Evolutionary conservation across 1,140 invertebrate species (phyloP), one percentile per base, ranked within the genome.

Genomic region (Heliconius eleuchia): DNA sequence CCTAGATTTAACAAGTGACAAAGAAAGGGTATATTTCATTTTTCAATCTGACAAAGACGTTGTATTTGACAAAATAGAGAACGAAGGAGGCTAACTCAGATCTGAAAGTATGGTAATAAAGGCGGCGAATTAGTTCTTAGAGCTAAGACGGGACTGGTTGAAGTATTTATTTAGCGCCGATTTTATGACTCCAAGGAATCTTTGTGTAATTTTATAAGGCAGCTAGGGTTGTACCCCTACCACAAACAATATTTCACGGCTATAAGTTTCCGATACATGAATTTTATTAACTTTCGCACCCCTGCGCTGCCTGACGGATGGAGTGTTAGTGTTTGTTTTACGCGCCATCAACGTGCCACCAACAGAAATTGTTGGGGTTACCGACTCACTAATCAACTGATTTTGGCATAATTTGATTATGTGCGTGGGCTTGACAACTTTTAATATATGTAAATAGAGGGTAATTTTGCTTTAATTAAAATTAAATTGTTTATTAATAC

Each of bases 261-360:
- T 89, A 92, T 94, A 92, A 92, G 88, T 94, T 94, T 93, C 92
- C 92, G 88, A 94, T 92, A 94, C 92, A 94, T 94, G 92, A 94
- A 94, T 94, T 94, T 93, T 94, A 94, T 94, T 94, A 94, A 93
- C 87, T 92, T 87, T 88, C 85, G 84, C 88, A 85, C 91, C 89
- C 91, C 84, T 79, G 82, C 75, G 66, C 66, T 76, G 77, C 71
- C 85, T 91, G 89, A 89, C 82, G 89, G 89, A 89, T 91, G 86
- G 85, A 88, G 88, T 91, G 89, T 88, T 88, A 83, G 87, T 90
- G 87, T 94, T 92, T 92, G 91, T 92, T 94, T 94, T 92, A 90
- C 91, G 92, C 90, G 87, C 87, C 92, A 91, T 91, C 90, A 88
- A 89, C 81, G 86, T 89, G 90, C 88, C 88, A 87, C 79, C 80